A percentile compares a stretch with the other conserved stretches of the same genome.
Conservation (phyloP, 2,113 vertebrate genomes). For the Sinocyclocheilus maitianheensis region DNA sequence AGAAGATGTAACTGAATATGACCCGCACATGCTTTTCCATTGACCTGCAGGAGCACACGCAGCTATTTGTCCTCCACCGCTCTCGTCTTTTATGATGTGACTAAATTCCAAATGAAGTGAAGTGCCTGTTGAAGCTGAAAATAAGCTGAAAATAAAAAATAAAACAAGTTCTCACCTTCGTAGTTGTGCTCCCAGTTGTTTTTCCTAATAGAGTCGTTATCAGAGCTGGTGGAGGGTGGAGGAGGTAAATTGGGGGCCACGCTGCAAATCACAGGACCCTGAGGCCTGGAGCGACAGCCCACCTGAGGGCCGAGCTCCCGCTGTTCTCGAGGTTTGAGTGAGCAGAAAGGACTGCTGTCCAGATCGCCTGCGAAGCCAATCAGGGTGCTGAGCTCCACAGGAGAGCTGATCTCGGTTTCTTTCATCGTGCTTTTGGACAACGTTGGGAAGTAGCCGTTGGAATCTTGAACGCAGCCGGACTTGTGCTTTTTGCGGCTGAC, state of each 20-base stretch:
- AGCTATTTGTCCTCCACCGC: neutral
- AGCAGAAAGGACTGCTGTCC: conserved; percentile 74
- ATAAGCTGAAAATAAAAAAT: neutral
- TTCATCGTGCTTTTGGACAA: conserved; percentile 80
- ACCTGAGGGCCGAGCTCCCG: conserved; percentile 73
- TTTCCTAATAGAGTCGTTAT: conserved; percentile 87
- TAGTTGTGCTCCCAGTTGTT: conserved; percentile 90
- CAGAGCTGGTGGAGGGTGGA: conserved; percentile 77
- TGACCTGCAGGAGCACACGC: neutral
- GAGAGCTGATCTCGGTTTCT: conserved; percentile 70
- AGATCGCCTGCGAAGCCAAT: conserved; percentile 72
- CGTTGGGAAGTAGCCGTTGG: conserved; percentile 84
- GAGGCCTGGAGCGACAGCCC: conserved; percentile 65
- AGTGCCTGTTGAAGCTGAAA: neutral
- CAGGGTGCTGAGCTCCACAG: conserved; percentile 82
- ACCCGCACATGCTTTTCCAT: conserved; percentile 1
- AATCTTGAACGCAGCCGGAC: conserved; percentile 84
- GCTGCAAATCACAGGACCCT: conserved; percentile 87
- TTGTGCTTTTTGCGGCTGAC: conserved; percentile 81
- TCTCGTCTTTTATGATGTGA: neutral
- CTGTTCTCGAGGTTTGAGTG: conserved; percentile 70
- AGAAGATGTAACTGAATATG: neutral
- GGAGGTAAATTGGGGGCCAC: conserved; percentile 92
- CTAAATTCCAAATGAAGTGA: conserved; percentile 16
- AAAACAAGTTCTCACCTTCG: conserved; percentile 78